Evolutionary conservation across 1,140 invertebrate genomes (phyloP).

Genomic region (Bursaphelenchus mucronatus): DNA sequence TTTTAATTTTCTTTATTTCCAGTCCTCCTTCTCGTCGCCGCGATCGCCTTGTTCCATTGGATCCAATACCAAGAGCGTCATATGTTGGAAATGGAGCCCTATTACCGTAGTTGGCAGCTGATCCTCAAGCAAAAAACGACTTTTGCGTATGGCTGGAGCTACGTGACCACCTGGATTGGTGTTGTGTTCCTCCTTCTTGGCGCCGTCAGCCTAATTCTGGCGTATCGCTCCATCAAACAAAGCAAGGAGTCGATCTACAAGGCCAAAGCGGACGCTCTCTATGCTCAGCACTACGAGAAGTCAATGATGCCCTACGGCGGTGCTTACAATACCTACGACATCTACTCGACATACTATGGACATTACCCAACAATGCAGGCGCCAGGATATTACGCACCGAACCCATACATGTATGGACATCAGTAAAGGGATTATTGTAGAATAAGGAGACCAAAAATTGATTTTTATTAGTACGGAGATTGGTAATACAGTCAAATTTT

Average conservation of each 20-base stretch:
- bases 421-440: too few relatives aligned
- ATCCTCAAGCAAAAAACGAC: conserved; percentile 37
- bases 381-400: conserved; percentile 9
- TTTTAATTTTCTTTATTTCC: conserved; percentile 8
- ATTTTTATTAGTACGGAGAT: too few relatives aligned
- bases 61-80: conserved; percentile 37
- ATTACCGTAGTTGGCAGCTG: conserved; percentile 41
- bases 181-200: conserved; percentile 36
- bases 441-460: too few relatives aligned
- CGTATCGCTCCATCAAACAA: conserved; percentile 29
- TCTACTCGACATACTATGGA: conserved; percentile 33
- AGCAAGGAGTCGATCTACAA: conserved; percentile 36
- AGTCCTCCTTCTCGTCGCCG: conserved; percentile 34
- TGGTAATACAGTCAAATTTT: too few relatives aligned
- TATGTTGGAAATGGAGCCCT: conserved; percentile 35
- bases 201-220: conserved; percentile 35
- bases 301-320: conserved; percentile 33
- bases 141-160: conserved; percentile 41
- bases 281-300: conserved; percentile 38
- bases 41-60: conserved; percentile 42
- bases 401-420: too few relatives aligned
- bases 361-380: conserved; percentile 14
- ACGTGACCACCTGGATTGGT: conserved; percentile 39
- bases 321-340: conserved; percentile 26
- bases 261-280: conserved; percentile 39